Percentiles rank a stretch among this genome's conserved stretches.
Evolutionary conservation across 2,888 invertebrate genomes (phyloP).

Genomic region (Drosophila mettleri): DNA sequence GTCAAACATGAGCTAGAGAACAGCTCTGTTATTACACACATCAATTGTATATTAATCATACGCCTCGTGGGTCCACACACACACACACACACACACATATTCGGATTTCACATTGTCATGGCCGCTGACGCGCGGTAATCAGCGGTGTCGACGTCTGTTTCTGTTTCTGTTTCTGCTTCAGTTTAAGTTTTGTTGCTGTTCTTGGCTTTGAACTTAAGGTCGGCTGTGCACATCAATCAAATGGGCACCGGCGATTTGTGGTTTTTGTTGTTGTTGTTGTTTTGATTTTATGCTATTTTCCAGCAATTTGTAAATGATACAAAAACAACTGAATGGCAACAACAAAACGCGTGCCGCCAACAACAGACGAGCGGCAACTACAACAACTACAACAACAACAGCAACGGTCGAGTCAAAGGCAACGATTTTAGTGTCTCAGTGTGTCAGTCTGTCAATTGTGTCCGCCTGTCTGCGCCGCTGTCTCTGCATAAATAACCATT

Average conservation of each 20-base stretch:
- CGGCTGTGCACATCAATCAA: conserved; percentile 71
- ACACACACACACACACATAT: conserved; percentile 21
- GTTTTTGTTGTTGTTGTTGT: conserved; percentile 32
- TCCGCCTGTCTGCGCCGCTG: conserved; percentile 57
- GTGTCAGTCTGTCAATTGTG: conserved; percentile 80
- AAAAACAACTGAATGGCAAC: conserved; percentile 43
- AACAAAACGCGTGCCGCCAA: conserved; percentile 62
- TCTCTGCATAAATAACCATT: conserved; percentile 81
- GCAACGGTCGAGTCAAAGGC: conserved; percentile 51
- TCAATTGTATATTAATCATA: conserved; percentile 70
- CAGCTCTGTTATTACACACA: conserved; percentile 37
- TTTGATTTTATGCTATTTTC: conserved; percentile 72
- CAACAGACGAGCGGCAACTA: conserved; percentile 30
- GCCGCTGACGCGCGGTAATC: conserved; percentile 75
- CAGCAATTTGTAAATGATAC: conserved; percentile 78
- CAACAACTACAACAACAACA: conserved; percentile 36
- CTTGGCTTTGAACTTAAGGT: conserved; percentile 80
- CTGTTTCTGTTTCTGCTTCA: conserved; percentile 22
- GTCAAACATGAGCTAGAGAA: conserved; percentile 65
- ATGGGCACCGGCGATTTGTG: conserved; percentile 64
- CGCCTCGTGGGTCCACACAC: conserved; percentile 52
- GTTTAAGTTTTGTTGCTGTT: conserved; percentile 43
- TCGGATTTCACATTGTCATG: conserved; percentile 73
- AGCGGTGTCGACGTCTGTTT: conserved; percentile 31
- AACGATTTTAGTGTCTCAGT: conserved; percentile 80